Percentiles rank a stretch among this genome's conserved stretches.
Conservation (phyloP, 2,113 vertebrate species). For the Zosterops hypoxanthus region DNA sequence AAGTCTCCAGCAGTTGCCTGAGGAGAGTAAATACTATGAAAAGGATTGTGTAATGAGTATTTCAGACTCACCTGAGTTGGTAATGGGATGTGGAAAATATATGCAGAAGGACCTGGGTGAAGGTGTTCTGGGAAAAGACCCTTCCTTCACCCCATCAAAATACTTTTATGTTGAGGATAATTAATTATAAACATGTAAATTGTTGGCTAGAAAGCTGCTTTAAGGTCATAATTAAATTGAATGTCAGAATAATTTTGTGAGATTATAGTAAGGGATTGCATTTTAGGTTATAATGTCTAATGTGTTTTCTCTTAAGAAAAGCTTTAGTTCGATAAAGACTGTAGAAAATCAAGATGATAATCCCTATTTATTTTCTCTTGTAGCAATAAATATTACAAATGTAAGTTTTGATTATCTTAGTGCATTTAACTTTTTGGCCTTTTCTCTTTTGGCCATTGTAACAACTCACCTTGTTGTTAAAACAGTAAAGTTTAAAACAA, state of each 20-base stretch:
- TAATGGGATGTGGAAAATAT: neutral
- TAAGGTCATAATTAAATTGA: neutral
- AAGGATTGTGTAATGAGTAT: neutral
- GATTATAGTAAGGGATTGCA: neutral
- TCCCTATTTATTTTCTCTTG: neutral
- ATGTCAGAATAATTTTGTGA: neutral
- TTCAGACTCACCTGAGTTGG: neutral
- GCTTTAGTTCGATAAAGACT: neutral
- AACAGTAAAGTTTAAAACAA: neutral
- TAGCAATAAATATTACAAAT: neutral
- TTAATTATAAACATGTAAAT: neutral
- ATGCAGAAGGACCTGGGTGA: neutral
- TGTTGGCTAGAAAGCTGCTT: neutral
- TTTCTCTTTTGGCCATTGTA: neutral
- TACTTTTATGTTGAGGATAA: neutral
- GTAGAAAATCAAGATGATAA: neutral
- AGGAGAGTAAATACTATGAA: neutral
- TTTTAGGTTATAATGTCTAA: neutral
- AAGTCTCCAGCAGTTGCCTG: neutral
- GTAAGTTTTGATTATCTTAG: neutral
- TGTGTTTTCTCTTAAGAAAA: neutral
- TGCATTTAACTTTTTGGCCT: neutral
- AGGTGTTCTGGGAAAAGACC: neutral
- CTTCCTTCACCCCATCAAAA: neutral
- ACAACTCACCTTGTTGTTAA: neutral